phyloP scores from a whole-genome alignment of 1,140 invertebrate species.

The Leptopilina boulardi region DNA sequence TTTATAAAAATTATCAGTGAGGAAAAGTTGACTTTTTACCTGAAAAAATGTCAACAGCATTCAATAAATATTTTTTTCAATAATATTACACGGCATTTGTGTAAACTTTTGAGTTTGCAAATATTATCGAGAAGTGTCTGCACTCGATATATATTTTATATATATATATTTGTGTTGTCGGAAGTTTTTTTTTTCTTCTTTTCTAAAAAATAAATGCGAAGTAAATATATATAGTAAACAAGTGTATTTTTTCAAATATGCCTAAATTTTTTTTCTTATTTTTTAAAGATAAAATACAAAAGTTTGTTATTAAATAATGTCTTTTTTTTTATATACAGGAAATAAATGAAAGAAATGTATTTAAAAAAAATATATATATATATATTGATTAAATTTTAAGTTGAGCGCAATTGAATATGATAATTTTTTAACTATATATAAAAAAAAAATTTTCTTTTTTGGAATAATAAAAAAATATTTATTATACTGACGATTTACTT shows the following conservation, averaged over 20 bases:
- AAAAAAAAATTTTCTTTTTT: no score
- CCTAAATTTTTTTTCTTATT: background rate
- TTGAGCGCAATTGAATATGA: background rate
- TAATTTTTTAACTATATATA: no score
- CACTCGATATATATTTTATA: background rate
- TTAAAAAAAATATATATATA: background rate
- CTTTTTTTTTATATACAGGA: no score
- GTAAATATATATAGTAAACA: no score
- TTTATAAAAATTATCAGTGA: constrained; percentile 2
- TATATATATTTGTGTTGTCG: no score
- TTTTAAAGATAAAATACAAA: background rate
- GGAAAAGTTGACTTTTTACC: constrained; percentile 1
- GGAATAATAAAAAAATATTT: no score
- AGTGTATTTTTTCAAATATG: no score
- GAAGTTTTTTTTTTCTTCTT: background rate
- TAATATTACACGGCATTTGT: background rate
- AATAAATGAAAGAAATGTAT: no score
- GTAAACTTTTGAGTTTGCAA: background rate
- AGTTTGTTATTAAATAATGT: background rate
- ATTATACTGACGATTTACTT: no score
- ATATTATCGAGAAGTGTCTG: background rate
- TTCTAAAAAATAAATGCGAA: no score
- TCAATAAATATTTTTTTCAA: background rate
- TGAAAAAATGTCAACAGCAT: background rate
- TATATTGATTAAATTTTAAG: background rate